Evolutionary conservation across 2,888 invertebrate genomes (phyloP), one percentile per base, ranked within the genome.

Genomic region (Parelbella ahira): DNA sequence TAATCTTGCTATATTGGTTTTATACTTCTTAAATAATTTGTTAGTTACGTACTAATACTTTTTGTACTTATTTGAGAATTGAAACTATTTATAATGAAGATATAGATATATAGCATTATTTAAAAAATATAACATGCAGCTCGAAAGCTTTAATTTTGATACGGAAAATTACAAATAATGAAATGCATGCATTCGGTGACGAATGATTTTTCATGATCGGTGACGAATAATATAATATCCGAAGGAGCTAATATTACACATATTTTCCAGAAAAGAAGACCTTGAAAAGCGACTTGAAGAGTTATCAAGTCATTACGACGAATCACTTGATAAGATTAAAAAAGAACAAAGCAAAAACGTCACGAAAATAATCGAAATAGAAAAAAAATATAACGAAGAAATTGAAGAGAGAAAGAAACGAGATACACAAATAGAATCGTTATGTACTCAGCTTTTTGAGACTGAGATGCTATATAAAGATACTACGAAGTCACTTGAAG

Each of bases 231-330:
- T n/a, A n/a, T n/a, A n/a, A n/a, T n/a, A n/a, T n/a, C n/a, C n/a
- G n/a, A n/a, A n/a, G n/a, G n/a, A n/a, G n/a, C n/a, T 37, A 27
- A 43, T 20, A 24, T 18, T 3, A 15, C 2, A 15, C 2, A 36
- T 30, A 4, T 42, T 45, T 18, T 28, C 48, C 44, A 87, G 87
- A 46, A 87, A 86, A 61, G 71, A 78, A 58, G 70, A 78, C 24
- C 63, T 87, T 2, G 79, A 79, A 49, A 74, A 63, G 20, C 66
- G 68, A 2, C 60, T 86, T 4, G 51, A 53, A 18, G 72, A 78
- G 19, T 52, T 81, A 24, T 73, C 76, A 1, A 50, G 58, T 6
- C 53, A 64, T 52, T 81, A 80, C 38, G 72, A 73, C 12, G 73
- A 78, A 54, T 71, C 79, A 1, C 44, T 83, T 3, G 47, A 53